Evolutionary conservation across 2,888 invertebrate species (phyloP), one percentile per base, ranked within the genome.

Genomic region (Drosophila paracracens): DNA sequence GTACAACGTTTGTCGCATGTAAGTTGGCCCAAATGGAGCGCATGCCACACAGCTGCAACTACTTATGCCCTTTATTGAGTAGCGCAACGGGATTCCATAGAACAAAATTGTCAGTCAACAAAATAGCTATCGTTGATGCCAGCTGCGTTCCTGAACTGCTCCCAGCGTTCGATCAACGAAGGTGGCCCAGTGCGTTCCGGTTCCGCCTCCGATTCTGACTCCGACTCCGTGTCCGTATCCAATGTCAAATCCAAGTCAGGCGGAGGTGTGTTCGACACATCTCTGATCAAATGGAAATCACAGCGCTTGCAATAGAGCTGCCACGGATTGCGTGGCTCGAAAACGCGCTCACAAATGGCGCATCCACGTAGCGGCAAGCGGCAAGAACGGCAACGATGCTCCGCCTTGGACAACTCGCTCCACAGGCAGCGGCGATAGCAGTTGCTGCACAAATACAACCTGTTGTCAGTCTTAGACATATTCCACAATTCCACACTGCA

Each of bases 281-380:
- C 57, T 25, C 62, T 71, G 2, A 62, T 25, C 59, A 77, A 2
- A 56, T 80, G 70, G 35, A 75, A 85, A 11, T 73, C 73, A n/a
- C 82, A 83, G 4, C 73, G 80, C 8, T 85, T 85, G 73, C 82
- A 83, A n/a, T 80, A 65, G 8, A 36, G 0, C 0, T 74, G 16
- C 62, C 0, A 8, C 3, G 2, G 6, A 0, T 46, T 25, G 0
- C 66, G 48, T 4, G 86, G 83, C 70, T 85, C 83, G 38, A 80
- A 83, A 1, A 6, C 36, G 10, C 64, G 62, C 18, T 67, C 43
- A 11, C 83, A 83, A 21, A 85, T 74, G 66, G 27, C 56, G 36
- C 86, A 83, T 0, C 25, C 18, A 18, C 43, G 67, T 0, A 4
- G 1, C 1, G 83, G 66, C 38, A 83, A 31, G 0, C 70, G 71